Percentiles rank a stretch among this genome's conserved stretches.
phyloP scores from a whole-genome alignment of 2,888 invertebrate species.

The Melolontha melolontha region DNA sequence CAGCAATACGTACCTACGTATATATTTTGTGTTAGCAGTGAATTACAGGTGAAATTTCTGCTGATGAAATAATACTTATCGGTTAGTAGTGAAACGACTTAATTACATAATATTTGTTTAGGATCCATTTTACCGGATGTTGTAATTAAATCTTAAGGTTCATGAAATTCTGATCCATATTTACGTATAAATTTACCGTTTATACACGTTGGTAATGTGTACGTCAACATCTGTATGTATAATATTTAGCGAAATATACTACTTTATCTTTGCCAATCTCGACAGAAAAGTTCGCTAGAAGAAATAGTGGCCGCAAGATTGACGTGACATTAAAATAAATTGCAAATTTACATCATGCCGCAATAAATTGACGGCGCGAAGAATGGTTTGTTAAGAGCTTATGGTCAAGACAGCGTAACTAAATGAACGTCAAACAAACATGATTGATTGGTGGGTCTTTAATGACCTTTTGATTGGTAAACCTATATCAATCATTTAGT shows the following conservation, averaged over 20 bases:
- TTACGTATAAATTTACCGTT: slow-evolving; percentile 17
- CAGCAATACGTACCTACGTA: too few species aligned
- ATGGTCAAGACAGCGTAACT: slow-evolving; percentile 27
- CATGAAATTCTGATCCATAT: slow-evolving; percentile 20
- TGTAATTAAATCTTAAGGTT: slow-evolving; percentile 23
- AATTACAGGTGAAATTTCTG: slow-evolving; percentile 1
- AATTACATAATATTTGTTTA: slow-evolving; percentile 41
- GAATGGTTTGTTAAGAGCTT: slow-evolving; percentile 33
- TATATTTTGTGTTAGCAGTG: too few species aligned
- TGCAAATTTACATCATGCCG: slow-evolving; percentile 32
- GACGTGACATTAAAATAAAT: slow-evolving; percentile 25
- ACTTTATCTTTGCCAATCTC: slow-evolving; percentile 7
- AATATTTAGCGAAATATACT: neutral
- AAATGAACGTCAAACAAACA: slow-evolving; percentile 41
- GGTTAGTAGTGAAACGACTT: slow-evolving; percentile 12
- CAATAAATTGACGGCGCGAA: slow-evolving; percentile 20
- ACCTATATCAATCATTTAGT: slow-evolving; percentile 42
- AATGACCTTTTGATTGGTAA: slow-evolving; percentile 41
- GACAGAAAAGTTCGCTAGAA: slow-evolving; percentile 10
- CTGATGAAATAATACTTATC: slow-evolving; percentile 1
- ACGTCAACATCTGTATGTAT: neutral
- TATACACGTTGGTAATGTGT: neutral
- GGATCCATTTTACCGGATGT: slow-evolving; percentile 12
- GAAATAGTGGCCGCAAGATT: slow-evolving; percentile 15
- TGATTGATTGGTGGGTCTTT: slow-evolving; percentile 41